Conservation (phyloP, 2,888 invertebrate genomes). For the Allolobophora icterica region DNA sequence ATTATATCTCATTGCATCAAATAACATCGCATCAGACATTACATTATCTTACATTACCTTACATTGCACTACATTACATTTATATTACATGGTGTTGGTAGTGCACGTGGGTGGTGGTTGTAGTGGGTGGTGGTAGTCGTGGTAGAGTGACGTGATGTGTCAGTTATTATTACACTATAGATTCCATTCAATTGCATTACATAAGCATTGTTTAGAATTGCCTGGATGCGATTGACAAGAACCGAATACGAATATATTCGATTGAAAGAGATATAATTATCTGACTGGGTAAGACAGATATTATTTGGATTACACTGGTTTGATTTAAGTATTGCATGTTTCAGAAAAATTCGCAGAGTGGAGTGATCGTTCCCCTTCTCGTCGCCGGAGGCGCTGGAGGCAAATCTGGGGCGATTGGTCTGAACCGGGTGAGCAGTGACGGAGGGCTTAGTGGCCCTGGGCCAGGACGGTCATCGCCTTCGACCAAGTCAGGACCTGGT, state of each 20-base stretch:
- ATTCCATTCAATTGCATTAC: no score
- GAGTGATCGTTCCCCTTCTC: conserved; percentile 50
- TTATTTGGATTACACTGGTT: background rate
- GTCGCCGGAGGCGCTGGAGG: conserved; percentile 60
- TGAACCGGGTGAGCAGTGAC: conserved; percentile 35
- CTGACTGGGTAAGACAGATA: no score
- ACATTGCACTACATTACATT: background rate
- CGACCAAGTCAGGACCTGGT: background rate
- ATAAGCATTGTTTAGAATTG: background rate
- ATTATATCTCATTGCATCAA: no score
- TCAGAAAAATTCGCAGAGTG: conserved; percentile 46
- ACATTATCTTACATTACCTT: background rate
- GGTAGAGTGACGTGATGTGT: background rate
- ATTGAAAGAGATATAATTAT: no score
- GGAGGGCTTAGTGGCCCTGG: conserved; percentile 41
- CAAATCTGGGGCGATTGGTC: conserved; percentile 43
- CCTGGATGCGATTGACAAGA: background rate
- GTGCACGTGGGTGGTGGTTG: no score
- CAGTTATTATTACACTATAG: background rate
- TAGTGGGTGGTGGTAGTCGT: no score
- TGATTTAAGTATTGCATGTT: background rate
- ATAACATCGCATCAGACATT: no score
- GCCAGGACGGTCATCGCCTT: background rate
- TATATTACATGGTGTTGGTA: background rate
- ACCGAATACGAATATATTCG: background rate